phyloP scores from a whole-genome alignment of 2,797 vertebrate species.

The Xenops minutus region DNA sequence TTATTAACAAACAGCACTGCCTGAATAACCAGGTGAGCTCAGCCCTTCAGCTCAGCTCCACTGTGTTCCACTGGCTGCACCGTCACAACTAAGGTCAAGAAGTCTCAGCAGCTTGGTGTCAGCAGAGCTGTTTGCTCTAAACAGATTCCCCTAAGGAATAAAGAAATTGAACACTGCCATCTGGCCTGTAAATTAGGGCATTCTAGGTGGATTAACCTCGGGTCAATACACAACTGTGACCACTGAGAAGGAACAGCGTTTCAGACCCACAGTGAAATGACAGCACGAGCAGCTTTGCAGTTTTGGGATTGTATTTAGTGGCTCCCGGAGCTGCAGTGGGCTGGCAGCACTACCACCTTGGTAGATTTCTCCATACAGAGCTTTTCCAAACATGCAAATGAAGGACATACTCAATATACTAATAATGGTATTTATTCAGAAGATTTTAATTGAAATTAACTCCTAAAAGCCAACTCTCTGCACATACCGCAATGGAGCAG shows the following conservation, averaged over 20 bases:
- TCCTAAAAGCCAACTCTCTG: background rate
- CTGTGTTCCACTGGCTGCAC: background rate
- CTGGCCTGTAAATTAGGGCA: background rate
- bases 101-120: background rate
- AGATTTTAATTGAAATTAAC: background rate
- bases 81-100: background rate
- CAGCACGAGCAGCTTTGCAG: background rate
- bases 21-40: background rate
- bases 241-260: background rate
- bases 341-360: background rate
- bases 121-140: background rate
- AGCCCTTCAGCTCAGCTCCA: background rate
- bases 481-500: slow-evolving; percentile 86
- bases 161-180: background rate
- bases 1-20: background rate
- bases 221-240: background rate
- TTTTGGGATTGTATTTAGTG: background rate
- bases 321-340: background rate
- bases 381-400: background rate
- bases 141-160: background rate
- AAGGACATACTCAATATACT: background rate
- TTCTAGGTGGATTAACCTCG: background rate
- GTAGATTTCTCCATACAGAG: background rate
- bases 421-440: background rate
- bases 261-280: background rate